Evolutionary conservation across 2,113 vertebrate genomes (phyloP).

Genomic region (Progne subis): DNA sequence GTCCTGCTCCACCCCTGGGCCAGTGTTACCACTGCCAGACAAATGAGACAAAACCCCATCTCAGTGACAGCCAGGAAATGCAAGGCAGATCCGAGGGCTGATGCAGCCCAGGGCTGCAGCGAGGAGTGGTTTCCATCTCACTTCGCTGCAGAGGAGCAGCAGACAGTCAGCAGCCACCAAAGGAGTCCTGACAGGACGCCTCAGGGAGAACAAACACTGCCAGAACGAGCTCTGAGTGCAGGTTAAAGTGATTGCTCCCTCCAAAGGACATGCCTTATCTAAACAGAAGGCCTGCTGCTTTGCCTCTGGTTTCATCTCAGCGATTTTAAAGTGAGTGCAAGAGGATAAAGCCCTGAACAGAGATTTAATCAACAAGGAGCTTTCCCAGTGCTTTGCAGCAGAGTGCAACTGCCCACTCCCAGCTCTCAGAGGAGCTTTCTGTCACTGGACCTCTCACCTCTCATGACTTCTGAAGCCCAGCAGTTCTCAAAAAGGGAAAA

Average conservation of each 20-base stretch:
- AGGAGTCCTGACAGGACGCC: not conserved
- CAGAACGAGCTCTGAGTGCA: not conserved
- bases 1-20: not conserved
- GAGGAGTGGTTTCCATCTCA: not conserved
- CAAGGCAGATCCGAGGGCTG: not conserved
- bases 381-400: not conserved
- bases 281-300: not conserved
- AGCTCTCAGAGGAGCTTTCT: not conserved
- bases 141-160: not conserved
- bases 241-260: not conserved
- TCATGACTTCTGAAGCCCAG: not conserved
- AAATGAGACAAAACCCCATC: not conserved
- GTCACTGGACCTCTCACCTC: not conserved
- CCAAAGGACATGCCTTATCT: not conserved
- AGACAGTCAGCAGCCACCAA: not conserved
- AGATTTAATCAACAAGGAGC: not conserved
- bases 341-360: not conserved
- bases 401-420: not conserved
- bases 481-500: not conserved
- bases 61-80: not conserved
- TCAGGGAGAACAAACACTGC: not conserved
- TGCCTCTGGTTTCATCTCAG: conserved; percentile 21
- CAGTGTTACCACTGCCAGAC: not conserved
- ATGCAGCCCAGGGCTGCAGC: not conserved
- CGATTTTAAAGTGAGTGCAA: not conserved